Evolutionary conservation across 2,113 vertebrate genomes (phyloP).

Genomic region (Podarcis cretensis): DNA sequence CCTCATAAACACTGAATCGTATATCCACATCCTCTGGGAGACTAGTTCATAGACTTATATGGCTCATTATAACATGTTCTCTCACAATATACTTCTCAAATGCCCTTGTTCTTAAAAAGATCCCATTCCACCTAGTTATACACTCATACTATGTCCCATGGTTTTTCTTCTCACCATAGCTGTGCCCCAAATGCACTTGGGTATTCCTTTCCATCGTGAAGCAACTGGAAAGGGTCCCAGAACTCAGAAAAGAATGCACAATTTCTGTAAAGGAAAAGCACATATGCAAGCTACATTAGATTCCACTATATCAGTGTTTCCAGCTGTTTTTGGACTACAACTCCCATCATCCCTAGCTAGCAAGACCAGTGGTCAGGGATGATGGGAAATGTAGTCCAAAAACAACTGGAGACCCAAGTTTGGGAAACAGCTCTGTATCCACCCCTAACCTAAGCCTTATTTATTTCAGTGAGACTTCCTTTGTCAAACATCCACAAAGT

Average conservation of each 20-base stretch:
- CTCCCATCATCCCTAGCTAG: no score
- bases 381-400: no score
- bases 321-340: no score
- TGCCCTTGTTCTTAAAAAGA: slow-evolving; percentile 28
- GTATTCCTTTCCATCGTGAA: background rate
- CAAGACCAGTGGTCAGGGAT: no score
- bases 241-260: background rate
- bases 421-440: no score
- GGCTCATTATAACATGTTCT: slow-evolving; percentile 27
- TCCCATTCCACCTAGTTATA: slow-evolving; percentile 3
- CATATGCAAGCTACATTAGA: background rate
- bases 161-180: background rate
- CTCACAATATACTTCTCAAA: slow-evolving; percentile 30
- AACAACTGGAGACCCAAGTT: no score
- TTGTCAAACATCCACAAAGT: background rate
- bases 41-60: slow-evolving; percentile 30
- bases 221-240: background rate
- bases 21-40: slow-evolving; percentile 24
- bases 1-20: slow-evolving; percentile 26
- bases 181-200: background rate
- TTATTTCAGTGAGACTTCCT: background rate
- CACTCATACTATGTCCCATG: background rate
- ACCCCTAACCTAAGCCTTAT: background rate
- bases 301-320: background rate
- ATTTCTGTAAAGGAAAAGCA: background rate